phyloP scores from a whole-genome alignment of 2,797 vertebrate genomes.

The Coendou prehensilis region DNA sequence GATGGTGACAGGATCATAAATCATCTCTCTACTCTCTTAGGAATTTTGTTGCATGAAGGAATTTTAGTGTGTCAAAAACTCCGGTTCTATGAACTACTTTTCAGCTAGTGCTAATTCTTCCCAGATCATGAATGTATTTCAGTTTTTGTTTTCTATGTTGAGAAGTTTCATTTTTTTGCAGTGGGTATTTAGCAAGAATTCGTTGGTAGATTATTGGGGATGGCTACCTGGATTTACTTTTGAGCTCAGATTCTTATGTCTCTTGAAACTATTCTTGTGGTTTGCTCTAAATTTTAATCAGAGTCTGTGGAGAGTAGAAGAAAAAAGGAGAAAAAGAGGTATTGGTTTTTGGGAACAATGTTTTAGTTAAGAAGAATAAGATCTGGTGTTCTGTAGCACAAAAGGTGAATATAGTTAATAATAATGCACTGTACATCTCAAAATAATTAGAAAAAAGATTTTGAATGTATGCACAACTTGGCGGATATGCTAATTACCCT shows the following conservation, averaged over 20 bases:
- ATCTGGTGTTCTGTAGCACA: not conserved
- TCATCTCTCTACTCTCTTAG: not conserved
- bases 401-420: not conserved
- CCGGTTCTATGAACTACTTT: not conserved
- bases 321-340: not conserved
- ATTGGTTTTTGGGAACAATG: not conserved
- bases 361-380: not conserved
- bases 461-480: not conserved
- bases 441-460: not conserved
- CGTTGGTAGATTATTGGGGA: not conserved
- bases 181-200: constrained; percentile 33
- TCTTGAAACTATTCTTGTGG: constrained; percentile 58
- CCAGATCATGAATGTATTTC: not conserved
- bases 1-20: not conserved
- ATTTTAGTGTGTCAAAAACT: not conserved
- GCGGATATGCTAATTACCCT: not conserved
- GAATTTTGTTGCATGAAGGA: constrained; percentile 52
- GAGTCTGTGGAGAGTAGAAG: not conserved
- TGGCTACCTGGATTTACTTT: constrained; percentile 34
- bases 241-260: constrained; percentile 28
- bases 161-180: constrained; percentile 50
- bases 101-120: constrained; percentile 23
- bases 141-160: constrained; percentile 42
- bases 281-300: constrained; percentile 42
- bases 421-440: not conserved